phyloP scores from a whole-genome alignment of 2,888 invertebrate species.

The Ramazzottius varieornatus region DNA sequence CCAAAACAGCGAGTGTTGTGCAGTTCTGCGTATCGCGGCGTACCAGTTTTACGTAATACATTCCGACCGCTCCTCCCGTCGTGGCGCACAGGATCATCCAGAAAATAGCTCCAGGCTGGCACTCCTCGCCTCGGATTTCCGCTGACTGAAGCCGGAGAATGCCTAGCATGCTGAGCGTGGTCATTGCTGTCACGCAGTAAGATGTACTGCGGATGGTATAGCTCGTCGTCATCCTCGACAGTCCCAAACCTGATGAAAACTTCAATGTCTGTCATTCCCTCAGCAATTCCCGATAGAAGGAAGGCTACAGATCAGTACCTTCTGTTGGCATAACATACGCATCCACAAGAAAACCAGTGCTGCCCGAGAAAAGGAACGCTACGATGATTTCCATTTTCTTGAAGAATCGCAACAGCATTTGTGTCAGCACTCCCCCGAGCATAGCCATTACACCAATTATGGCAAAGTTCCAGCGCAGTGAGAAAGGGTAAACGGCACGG shows the following conservation, averaged over 20 bases:
- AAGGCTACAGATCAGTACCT: neutral
- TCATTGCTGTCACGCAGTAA: neutral
- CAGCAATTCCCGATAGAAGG: no score
- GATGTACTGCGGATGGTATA: neutral
- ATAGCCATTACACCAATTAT: neutral
- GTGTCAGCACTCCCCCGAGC: neutral
- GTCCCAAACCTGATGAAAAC: no score
- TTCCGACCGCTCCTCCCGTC: neutral
- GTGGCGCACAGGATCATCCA: neutral
- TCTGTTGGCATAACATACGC: neutral
- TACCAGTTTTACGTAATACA: neutral
- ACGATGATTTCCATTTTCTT: neutral
- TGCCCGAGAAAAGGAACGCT: neutral
- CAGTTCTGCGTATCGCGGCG: no score
- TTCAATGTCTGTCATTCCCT: no score
- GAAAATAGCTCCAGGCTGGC: neutral
- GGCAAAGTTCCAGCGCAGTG: neutral
- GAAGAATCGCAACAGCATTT: neutral
- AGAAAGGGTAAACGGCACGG: neutral
- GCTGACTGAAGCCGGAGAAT: neutral
- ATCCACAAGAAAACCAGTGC: neutral
- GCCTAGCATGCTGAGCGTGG: neutral
- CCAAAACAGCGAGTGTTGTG: no score
- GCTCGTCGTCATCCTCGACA: neutral
- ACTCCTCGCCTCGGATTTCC: neutral